Evolutionary conservation across 1,140 invertebrate genomes (phyloP), one percentile per base, ranked within the genome.

Genomic region (Heliconius congener): DNA sequence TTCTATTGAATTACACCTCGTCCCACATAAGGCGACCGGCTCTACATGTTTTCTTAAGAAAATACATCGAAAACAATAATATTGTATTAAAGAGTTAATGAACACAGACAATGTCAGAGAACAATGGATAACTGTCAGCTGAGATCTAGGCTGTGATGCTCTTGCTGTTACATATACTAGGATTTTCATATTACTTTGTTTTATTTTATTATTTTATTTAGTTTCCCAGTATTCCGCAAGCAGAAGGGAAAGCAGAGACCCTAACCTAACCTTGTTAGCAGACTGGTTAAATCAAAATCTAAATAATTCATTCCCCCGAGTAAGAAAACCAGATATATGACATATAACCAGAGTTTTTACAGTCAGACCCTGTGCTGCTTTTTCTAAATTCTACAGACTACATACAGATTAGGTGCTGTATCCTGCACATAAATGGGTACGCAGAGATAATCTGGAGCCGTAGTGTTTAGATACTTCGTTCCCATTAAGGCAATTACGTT

Each of bases 41-140:
- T 57, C 55, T 57, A 57, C 55, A 11, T 57, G 55, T 23, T 57
- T 23, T 57, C 55, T 57, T 57, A 57, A 57, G 55, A 57, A 23
- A 57, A 57, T 23, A 57, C 55, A 57, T 57, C 55, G 19, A 57
- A 57, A 23, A 57, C 55, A 57, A 57, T 57, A 57, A 8, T 57
- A 57, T 23, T 57, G 55, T 57, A 23, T 23, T 9, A 23, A n/a
- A 23, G 55, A 57, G 55, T 57, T 11, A 57, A 23, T 57, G 55
- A 57, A 57, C 55, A 57, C 19, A 57, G 55, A 57, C 55, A 57
- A 57, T 57, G 55, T 57, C 55, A 57, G 55, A n/a, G 55, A 57
- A 57, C 55, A 57, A 57, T 57, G 55, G 55, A n/a, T 57, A 57
- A 57, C 55, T 57, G 55, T 57, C 55, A 57, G n/a, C 55, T 57